phyloP scores from a whole-genome alignment of 2,888 invertebrate species.

The Branchellion lobata region DNA sequence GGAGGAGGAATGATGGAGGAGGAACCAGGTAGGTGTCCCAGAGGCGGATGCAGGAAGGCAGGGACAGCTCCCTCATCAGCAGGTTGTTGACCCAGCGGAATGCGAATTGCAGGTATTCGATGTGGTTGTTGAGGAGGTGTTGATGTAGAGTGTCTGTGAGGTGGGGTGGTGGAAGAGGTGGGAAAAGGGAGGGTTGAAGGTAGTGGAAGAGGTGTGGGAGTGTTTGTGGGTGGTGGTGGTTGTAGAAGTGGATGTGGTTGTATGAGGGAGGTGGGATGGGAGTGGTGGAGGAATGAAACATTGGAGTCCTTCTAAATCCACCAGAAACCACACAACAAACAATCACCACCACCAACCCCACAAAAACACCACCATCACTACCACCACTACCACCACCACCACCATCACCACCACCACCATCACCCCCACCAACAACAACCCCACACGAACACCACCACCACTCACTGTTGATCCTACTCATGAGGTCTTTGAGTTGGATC shows the following conservation, averaged over 20 bases:
- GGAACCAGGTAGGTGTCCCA: conserved; percentile 99
- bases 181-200: conserved; percentile 66
- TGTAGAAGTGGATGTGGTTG: not conserved
- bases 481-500: conserved; percentile 88
- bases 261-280: not conserved
- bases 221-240: not conserved
- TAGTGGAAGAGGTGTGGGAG: not conserved
- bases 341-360: too few species aligned
- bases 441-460: too few species aligned
- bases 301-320: too few species aligned
- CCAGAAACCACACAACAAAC: too few species aligned
- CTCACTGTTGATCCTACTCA: conserved; percentile 86
- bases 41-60: conserved; percentile 90
- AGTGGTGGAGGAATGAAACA: too few species aligned
- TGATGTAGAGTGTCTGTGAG: conserved; percentile 70
- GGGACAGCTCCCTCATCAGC: conserved; percentile 90
- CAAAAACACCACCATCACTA: too few species aligned
- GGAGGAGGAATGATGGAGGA: too few species aligned
- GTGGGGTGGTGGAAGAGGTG: not conserved
- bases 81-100: conserved; percentile 99
- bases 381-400: too few species aligned
- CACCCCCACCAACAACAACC: too few species aligned
- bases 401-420: too few species aligned
- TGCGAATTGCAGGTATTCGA: conserved; percentile 97
- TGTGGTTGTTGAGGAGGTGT: conserved; percentile 86